Evolutionary conservation across 2,113 vertebrate species (phyloP).

Genomic region (Raphicerus campestris): DNA sequence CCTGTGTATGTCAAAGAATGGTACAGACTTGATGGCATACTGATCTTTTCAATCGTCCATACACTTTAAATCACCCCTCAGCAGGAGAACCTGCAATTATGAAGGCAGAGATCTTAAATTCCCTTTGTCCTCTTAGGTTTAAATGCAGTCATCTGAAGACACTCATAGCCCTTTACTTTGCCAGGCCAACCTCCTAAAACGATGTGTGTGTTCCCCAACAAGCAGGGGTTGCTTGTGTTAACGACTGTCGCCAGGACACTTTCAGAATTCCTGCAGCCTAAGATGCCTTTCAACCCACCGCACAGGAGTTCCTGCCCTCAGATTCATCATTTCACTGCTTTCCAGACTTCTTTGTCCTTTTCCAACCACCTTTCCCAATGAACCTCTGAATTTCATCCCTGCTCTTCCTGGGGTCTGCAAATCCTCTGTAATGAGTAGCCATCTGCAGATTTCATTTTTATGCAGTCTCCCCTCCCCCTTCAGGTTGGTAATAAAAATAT

Average conservation of each 20-base stretch:
- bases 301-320: fast-evolving
- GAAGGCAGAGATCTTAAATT: background rate
- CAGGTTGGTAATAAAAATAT: slow-evolving; percentile 59
- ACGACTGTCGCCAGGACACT: fast-evolving
- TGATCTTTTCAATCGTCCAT: background rate
- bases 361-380: background rate
- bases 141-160: background rate
- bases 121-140: background rate
- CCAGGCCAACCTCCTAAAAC: background rate
- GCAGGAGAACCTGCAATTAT: background rate
- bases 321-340: background rate
- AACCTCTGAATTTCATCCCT: background rate
- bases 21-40: background rate
- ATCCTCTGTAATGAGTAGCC: slow-evolving; percentile 30
- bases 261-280: background rate
- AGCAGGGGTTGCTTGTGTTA: background rate
- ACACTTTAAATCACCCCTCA: background rate
- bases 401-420: slow-evolving; percentile 32
- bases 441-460: slow-evolving; percentile 56
- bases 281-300: fast-evolving
- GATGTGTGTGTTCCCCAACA: background rate
- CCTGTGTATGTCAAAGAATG: background rate
- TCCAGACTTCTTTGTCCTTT: slow-evolving; percentile 37
- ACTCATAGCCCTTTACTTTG: background rate
- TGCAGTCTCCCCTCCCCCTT: slow-evolving; percentile 3